Conservation (phyloP, 1,140 invertebrate species). For the Pseudomyrmex flavicornis region DNA sequence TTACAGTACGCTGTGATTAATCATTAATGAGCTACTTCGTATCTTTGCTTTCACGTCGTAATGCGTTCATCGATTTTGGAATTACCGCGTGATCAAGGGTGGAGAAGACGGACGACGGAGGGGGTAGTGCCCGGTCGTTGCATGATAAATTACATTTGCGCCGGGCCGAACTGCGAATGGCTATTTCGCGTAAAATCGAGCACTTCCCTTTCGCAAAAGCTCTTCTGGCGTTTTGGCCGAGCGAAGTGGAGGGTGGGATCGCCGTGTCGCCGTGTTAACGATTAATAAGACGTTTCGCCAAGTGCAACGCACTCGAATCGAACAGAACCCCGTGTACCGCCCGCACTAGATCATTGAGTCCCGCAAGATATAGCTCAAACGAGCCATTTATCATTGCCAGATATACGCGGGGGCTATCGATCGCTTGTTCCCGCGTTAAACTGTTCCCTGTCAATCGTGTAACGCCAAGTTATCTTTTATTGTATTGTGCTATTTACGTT, state of each 20-base stretch:
- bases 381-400: slow-evolving; percentile 25
- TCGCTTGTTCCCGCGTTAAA: neutral
- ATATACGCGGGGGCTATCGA: neutral
- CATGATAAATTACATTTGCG: slow-evolving; percentile 60
- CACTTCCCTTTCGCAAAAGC: slow-evolving; percentile 54
- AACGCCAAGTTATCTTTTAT: too few species aligned
- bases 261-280: slow-evolving; percentile 45
- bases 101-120: slow-evolving; percentile 35
- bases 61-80: slow-evolving; percentile 31
- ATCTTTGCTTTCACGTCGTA: slow-evolving; percentile 1
- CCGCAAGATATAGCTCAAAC: slow-evolving; percentile 22
- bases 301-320: slow-evolving; percentile 4
- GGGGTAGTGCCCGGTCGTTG: slow-evolving; percentile 1
- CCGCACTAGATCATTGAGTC: slow-evolving; percentile 10
- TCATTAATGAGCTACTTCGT: neutral
- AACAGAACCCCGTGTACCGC: neutral
- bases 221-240: slow-evolving; percentile 33
- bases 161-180: slow-evolving; percentile 31
- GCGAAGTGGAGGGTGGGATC: slow-evolving; percentile 22
- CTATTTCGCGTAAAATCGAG: slow-evolving; percentile 64
- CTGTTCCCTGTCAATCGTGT: neutral
- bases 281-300: slow-evolving; percentile 55
- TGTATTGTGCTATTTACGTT: too few species aligned
- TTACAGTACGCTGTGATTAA: too few species aligned
- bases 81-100: slow-evolving; percentile 34